phyloP scores from a whole-genome alignment of 2,113 vertebrate species.

The Monopterus albus region DNA sequence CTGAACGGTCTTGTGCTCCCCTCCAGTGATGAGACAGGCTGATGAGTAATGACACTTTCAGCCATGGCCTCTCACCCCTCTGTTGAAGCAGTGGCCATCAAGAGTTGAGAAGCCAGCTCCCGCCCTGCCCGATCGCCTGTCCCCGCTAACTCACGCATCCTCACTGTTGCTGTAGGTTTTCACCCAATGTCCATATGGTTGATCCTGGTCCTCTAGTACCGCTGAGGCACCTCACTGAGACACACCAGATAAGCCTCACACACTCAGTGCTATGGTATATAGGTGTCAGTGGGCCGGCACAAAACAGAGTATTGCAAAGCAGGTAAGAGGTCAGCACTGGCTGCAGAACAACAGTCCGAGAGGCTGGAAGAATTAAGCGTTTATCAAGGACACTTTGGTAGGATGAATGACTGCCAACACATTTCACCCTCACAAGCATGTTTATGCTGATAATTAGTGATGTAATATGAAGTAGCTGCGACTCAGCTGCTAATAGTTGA shows the following conservation, averaged over 20 bases:
- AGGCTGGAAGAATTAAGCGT: neutral
- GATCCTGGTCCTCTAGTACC: constrained; percentile 2
- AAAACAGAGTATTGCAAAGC: constrained; percentile 2
- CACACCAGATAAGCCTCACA: constrained; percentile 12
- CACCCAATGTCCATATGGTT: constrained; percentile 31
- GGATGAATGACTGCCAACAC: neutral
- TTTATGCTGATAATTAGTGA: neutral
- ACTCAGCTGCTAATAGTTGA: no score
- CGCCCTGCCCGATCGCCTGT: constrained; percentile 43
- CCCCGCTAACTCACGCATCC: constrained; percentile 51
- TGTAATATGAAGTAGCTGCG: neutral
- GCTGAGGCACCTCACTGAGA: constrained; percentile 7
- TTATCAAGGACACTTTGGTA: constrained; percentile 23
- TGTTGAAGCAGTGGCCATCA: constrained; percentile 58
- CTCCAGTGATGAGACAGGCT: constrained; percentile 33
- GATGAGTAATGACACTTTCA: constrained; percentile 69
- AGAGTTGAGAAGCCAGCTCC: constrained; percentile 48
- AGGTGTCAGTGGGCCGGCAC: constrained; percentile 17
- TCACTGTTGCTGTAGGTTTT: constrained; percentile 60
- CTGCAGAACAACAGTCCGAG: neutral
- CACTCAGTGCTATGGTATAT: constrained; percentile 1
- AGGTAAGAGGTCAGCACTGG: constrained; percentile 25
- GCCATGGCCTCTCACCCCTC: constrained; percentile 70
- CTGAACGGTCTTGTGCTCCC: neutral
- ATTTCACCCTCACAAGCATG: neutral